Conservation (phyloP, 2,888 invertebrate species). For the Priocnemis perturbator region DNA sequence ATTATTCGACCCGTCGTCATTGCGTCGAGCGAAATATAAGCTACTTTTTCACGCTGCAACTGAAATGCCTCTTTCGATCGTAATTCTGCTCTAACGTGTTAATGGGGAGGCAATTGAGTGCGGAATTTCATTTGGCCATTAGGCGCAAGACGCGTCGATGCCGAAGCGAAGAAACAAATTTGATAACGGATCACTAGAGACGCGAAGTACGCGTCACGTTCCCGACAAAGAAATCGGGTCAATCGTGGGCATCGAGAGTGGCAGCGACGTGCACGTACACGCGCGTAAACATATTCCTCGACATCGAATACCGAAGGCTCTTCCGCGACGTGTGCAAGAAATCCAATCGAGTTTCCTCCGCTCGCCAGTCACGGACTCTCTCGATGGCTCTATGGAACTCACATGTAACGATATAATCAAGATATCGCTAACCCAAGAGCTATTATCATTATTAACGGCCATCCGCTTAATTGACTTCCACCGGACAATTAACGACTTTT, state of each 20-base stretch:
- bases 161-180: no score
- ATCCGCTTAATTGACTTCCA: conserved; percentile 51
- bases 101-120: no score
- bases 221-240: no score
- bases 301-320: conserved; percentile 22
- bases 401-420: conserved; percentile 41
- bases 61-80: no score
- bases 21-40: no score
- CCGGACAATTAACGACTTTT: conserved; percentile 50
- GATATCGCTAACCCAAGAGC: conserved; percentile 38
- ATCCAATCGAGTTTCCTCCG: conserved; percentile 4
- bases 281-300: conserved; percentile 21
- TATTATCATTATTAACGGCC: conserved; percentile 58
- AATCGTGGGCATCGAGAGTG: no score
- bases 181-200: no score
- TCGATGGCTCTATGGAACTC: conserved; percentile 32
- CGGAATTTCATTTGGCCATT: no score
- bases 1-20: conserved; percentile 1
- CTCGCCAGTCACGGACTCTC: neutral
- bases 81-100: no score
- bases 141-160: no score
- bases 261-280: neutral
- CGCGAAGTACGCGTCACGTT: no score
- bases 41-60: no score
- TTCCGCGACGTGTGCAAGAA: conserved; percentile 31